Evolutionary conservation across 2,888 invertebrate species (phyloP).

Genomic region (Cerceris ruficornis): DNA sequence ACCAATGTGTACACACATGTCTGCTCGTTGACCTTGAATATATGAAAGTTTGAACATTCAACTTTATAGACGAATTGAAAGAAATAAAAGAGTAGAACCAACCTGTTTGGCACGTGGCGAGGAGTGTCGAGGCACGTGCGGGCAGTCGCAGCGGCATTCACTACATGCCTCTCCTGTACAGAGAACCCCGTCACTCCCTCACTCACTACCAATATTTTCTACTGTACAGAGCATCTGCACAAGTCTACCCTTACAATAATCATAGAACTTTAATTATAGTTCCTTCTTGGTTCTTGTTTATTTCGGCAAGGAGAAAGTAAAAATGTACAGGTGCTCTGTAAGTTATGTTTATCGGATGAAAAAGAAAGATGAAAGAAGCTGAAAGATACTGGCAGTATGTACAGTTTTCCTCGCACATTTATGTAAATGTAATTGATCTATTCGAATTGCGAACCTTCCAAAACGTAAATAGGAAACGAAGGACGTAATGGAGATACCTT

Average conservation of each 20-base stretch:
- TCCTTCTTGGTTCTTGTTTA: no score
- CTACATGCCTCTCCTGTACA: conserved; percentile 81
- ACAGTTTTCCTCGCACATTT: conserved; percentile 27
- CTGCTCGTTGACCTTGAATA: not conserved
- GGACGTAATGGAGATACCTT: conserved; percentile 22
- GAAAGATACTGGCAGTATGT: conserved; percentile 55
- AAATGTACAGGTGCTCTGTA: conserved; percentile 50
- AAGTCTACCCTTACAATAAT: conserved; percentile 18
- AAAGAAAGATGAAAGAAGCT: conserved; percentile 59
- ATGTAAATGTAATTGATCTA: conserved; percentile 8
- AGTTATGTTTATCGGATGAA: conserved; percentile 28
- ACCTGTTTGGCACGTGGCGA: conserved; percentile 80
- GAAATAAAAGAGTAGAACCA: conserved; percentile 72
- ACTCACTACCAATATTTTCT: conserved; percentile 75
- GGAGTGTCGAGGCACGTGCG: conserved; percentile 81
- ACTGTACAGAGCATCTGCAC: conserved; percentile 55
- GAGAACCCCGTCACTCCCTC: conserved; percentile 81
- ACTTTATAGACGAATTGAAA: conserved; percentile 31
- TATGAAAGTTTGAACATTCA: conserved; percentile 2
- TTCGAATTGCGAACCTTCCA: conserved; percentile 24
- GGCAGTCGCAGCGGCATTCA: conserved; percentile 77
- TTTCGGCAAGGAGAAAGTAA: not conserved
- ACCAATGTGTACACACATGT: conserved; percentile 41
- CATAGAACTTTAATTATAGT: not conserved
- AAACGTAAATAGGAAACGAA: conserved; percentile 15